Base-by-base conservation (phyloP, 2,113 vertebrate genomes). In the Formicarius rufipectus region DNA sequence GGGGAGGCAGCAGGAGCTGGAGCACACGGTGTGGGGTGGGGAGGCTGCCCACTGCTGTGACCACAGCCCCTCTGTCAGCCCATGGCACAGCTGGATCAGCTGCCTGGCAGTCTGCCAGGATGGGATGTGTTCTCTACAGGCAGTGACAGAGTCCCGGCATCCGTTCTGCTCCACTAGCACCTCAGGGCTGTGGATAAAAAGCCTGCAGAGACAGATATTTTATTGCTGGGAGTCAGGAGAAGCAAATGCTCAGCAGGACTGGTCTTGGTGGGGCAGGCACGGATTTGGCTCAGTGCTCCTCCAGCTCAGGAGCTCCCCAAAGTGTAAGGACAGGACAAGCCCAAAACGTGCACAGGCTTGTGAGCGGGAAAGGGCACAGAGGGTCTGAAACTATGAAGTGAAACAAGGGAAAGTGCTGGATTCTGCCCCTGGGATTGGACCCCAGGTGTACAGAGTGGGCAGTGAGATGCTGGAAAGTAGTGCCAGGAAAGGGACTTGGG, bases 1-100 rank as follows among this genome's bases (percentile, higher is more conserved):
- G 0, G 4, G 18, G 66, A 5, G 3, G 31, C 3, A 4, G 28
- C 0, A 0, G 0, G 2, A 71, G 64, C 14, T 3, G 3, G 18
- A 23, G 45, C 30, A 28, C 15, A 6, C 0, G 0, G 22, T 24
- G 17, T 2, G 2, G 12, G 21, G 53, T 0, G 10, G 64, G 44
- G 39, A 35, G 62, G 15, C 30, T 80, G n/a, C 25, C 35, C 8
- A 1, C 14, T 52, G 44, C 68, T 0, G 0, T n/a, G 49, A 37
- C 10, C 3, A 1, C 33, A 71, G 25, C 24, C 35, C 52, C 4
- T 1, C 63, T 12, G 0, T 20, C 22, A 42, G 44, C 40, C 53
- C n/a, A 8, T 7, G n/a, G 47, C 75, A 83, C 22, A 8, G 22
- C 27, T 31, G 44, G 39, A 25, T 39, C 4, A 0, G 50, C 56